These are phyloP conservation scores for Drosophila engyochracea DNA, from an alignment of 2,888 invertebrate species.

Conservation along the genomic window DNA sequence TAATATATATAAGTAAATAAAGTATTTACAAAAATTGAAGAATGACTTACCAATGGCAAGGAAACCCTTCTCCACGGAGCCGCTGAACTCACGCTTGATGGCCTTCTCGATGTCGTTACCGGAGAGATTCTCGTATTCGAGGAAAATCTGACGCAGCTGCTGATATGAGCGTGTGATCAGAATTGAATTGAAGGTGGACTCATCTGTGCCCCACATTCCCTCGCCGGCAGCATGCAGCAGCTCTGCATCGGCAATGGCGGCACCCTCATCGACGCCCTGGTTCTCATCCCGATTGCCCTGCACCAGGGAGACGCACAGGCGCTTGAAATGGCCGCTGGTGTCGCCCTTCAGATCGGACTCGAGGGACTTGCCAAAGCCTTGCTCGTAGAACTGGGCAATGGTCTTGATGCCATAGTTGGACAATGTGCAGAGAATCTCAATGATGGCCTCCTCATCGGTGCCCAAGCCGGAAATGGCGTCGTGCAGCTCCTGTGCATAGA, in stretches of 20 bases:
- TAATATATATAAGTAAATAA: neutral
- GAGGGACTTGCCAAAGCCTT: slow-evolving; percentile 92
- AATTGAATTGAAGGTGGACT: slow-evolving; percentile 94
- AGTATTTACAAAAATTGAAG: neutral
- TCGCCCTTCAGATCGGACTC: slow-evolving; percentile 96
- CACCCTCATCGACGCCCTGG: slow-evolving; percentile 91
- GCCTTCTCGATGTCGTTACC: slow-evolving; percentile 94
- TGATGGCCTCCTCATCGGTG: slow-evolving; percentile 95
- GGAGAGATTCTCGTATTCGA: slow-evolving; percentile 92
- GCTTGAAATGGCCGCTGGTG: slow-evolving; percentile 97
- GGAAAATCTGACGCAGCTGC: slow-evolving; percentile 93
- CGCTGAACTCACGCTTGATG: slow-evolving; percentile 95
- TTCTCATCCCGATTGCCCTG: slow-evolving; percentile 97
- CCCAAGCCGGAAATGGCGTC: slow-evolving; percentile 94
- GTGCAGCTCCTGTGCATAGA: slow-evolving; percentile 95
- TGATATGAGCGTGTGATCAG: slow-evolving; percentile 95
- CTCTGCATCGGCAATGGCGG: slow-evolving; percentile 93
- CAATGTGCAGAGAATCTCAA: slow-evolving; percentile 96
- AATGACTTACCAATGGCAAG: slow-evolving; percentile 92
- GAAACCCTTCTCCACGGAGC: slow-evolving; percentile 93
- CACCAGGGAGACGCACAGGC: slow-evolving; percentile 94
- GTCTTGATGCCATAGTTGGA: slow-evolving; percentile 95
- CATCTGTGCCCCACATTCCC: slow-evolving; percentile 96
- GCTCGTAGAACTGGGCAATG: slow-evolving; percentile 93
- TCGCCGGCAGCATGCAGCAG: slow-evolving; percentile 91